Conservation (phyloP, 2,113 vertebrate species). For the Psilopogon haemacephalus region DNA sequence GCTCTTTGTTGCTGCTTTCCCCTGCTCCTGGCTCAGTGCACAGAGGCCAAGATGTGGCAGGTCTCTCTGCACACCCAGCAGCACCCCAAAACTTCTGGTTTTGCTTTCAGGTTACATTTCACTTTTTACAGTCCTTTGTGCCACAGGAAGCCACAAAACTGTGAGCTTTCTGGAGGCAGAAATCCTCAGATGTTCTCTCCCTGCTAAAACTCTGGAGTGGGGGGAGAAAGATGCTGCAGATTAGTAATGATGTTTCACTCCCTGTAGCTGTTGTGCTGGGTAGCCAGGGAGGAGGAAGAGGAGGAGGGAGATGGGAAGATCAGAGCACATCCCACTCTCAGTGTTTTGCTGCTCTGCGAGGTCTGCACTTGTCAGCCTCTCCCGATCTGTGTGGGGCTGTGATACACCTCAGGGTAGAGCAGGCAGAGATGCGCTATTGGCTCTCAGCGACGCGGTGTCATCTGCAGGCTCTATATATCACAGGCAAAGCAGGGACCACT, state of each 20-base stretch:
- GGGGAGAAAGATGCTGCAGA: not conserved
- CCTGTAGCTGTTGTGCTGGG: not conserved
- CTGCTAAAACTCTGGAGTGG: not conserved
- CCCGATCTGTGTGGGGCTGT: not conserved
- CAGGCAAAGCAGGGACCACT: not conserved
- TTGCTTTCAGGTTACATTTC: not conserved
- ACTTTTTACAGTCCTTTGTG: not conserved
- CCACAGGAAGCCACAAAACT: not conserved
- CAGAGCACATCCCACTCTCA: not conserved
- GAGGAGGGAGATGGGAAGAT: not conserved
- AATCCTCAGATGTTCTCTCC: not conserved
- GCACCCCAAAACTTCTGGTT: not conserved
- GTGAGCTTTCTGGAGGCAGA: not conserved
- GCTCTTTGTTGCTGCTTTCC: not conserved
- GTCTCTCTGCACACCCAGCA: not conserved
- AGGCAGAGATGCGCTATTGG: constrained; percentile 36
- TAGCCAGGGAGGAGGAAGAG: not conserved
- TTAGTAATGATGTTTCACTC: not conserved
- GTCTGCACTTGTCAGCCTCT: not conserved
- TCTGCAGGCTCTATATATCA: constrained; percentile 3
- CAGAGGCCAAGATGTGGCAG: fast-evolving
- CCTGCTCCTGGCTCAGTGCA: not conserved
- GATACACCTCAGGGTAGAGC: not conserved
- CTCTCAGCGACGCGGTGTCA: not conserved
- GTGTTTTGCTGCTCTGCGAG: not conserved